Percentiles rank a stretch among this genome's conserved stretches.
Evolutionary conservation across 2,888 invertebrate species (phyloP).

Genomic region (Coenonympha glycerion): DNA sequence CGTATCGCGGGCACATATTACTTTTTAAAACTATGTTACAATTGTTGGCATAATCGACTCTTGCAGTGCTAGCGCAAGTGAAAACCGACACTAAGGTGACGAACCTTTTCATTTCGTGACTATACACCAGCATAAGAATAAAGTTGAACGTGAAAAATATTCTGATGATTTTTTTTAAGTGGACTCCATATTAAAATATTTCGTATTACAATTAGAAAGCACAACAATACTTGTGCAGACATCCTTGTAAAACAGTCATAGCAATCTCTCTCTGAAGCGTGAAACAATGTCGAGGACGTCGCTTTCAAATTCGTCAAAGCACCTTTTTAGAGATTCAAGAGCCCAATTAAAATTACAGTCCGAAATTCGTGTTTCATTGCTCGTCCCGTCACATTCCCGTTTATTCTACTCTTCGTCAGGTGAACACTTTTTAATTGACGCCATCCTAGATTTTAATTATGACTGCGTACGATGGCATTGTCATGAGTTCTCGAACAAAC

Average conservation of each 20-base stretch:
- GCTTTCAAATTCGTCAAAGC: slow-evolving; percentile 9
- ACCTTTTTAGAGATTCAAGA: slow-evolving; percentile 9
- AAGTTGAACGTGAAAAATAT: too few species aligned
- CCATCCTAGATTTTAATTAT: neutral
- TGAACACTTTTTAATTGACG: neutral
- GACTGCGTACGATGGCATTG: neutral
- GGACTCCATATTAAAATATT: neutral
- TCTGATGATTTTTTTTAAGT: neutral
- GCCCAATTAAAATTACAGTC: slow-evolving; percentile 12
- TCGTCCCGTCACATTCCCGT: neutral
- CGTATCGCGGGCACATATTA: too few species aligned
- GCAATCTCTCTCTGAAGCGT: slow-evolving; percentile 4
- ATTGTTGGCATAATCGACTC: too few species aligned
- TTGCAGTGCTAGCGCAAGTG: too few species aligned
- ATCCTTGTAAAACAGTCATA: neutral
- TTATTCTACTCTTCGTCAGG: neutral
- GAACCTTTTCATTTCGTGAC: too few species aligned
- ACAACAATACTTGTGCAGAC: neutral
- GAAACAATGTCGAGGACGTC: slow-evolving; percentile 6
- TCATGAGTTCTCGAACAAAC: too few species aligned
- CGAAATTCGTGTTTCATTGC: slow-evolving; percentile 2
- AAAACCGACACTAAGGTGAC: too few species aligned
- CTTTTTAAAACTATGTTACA: too few species aligned
- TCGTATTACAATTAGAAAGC: neutral
- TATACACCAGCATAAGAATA: too few species aligned